Evolutionary conservation across 2,888 invertebrate genomes (phyloP), one percentile per base, ranked within the genome.

Genomic region (Cactoblastis cactorum): DNA sequence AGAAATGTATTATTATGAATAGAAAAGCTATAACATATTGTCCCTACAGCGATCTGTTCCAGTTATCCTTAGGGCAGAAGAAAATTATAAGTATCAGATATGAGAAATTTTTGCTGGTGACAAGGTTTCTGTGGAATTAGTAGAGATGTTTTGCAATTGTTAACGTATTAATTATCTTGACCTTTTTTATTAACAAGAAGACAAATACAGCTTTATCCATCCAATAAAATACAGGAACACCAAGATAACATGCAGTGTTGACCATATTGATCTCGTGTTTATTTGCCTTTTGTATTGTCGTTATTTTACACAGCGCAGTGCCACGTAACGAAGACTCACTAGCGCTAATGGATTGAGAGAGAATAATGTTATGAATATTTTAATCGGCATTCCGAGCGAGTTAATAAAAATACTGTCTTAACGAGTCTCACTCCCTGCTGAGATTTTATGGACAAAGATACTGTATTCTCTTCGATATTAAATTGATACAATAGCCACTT

Each of bases 351-450:
- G 75, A 75, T 76, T 65, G 69, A 70, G 69, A 75, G 77, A 77
- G 74, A 81, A 74, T 79, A 75, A 80, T 76, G 72, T 71, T 80
- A 76, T 80, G 78, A 81, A 83, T 83, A 83, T 81, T 80, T 78
- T 79, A 82, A 83, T 83, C 77, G 71, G 73, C 73, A 84, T 86
- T 83, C 81, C 77, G 75, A 71, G 71, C 69, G 79, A 83, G 81
- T 83, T 83, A 80, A 85, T 87, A 87, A 85, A 84, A 85, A 83
- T 80, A 79, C 74, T 77, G 75, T 74, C 77, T 77, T 83, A 85
- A 84, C 82, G 80, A 87, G 80, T 72, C 71, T 59, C 64, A 69
- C 70, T 55, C 70, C 87, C 87, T 80, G 87, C 87, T 84, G 88
- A 56, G 80, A 75, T 71, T 77, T 75, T 74, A 80, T 75, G 79